These are phyloP conservation scores for Temnothorax nylanderi DNA, from an alignment of 1,140 invertebrate species.

Conservation along the genomic window DNA sequence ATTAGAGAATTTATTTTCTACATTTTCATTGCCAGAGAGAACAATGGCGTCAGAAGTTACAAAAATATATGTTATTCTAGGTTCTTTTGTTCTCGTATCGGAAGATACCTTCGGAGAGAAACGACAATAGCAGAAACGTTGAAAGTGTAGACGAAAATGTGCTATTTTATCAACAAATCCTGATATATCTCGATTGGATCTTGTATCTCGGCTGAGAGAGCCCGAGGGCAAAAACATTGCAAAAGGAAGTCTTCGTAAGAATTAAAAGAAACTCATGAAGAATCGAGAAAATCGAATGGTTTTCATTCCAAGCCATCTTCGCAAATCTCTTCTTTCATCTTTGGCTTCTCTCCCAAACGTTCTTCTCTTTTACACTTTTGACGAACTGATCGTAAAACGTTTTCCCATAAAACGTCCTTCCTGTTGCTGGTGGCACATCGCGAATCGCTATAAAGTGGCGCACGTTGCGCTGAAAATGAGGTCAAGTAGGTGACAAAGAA, in stretches of 20 bases:
- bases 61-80: conserved; percentile 20
- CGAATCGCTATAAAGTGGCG: conserved; percentile 35
- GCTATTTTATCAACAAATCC: conserved; percentile 43
- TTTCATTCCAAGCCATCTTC: conserved; percentile 50
- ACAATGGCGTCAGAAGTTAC: conserved; percentile 14
- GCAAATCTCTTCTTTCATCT: conserved; percentile 54
- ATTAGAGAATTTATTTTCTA: conserved; percentile 13
- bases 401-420: conserved; percentile 61
- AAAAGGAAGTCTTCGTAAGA: conserved; percentile 18
- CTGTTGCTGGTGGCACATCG: conserved; percentile 54
- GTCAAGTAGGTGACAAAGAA: conserved; percentile 47
- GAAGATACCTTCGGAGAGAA: conserved; percentile 11
- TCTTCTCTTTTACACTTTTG: conserved; percentile 31
- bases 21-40: conserved; percentile 4
- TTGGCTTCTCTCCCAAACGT: neutral
- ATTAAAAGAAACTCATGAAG: conserved; percentile 51
- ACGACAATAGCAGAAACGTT: conserved; percentile 1
- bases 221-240: neutral
- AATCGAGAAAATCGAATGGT: conserved; percentile 47
- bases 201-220: conserved; percentile 2
- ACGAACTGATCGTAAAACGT: conserved; percentile 58
- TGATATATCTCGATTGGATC: conserved; percentile 42
- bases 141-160: conserved; percentile 45
- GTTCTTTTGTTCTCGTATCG: conserved; percentile 15
- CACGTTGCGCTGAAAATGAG: neutral